These are phyloP conservation scores for Gandaritis pyraliata DNA, from an alignment of 2,888 invertebrate genomes.

Conservation along the genomic window DNA sequence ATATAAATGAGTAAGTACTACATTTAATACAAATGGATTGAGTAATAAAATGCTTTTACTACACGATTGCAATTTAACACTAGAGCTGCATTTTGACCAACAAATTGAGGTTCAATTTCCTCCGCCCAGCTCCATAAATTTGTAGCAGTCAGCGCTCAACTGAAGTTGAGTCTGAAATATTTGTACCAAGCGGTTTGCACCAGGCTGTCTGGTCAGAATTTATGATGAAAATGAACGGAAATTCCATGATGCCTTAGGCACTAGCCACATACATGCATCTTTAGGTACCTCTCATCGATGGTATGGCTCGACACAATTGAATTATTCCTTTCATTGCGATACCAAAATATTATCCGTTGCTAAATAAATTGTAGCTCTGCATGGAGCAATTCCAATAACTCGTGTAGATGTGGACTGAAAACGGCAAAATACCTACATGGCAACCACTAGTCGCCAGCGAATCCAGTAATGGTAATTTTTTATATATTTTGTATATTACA, in stretches of 20 bases:
- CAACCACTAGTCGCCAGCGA: no score
- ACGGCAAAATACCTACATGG: background rate
- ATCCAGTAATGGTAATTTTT: no score
- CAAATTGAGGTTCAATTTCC: conserved; percentile 20
- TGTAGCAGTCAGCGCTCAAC: conserved; percentile 24
- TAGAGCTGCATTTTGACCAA: conserved; percentile 11
- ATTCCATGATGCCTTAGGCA: conserved; percentile 36
- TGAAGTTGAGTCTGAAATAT: conserved; percentile 35
- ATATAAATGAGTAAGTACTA: background rate
- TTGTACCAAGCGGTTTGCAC: conserved; percentile 25
- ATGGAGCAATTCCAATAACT: background rate
- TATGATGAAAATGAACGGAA: conserved; percentile 43
- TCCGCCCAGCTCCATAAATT: conserved; percentile 7
- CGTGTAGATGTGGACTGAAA: no score
- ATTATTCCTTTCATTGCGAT: background rate
- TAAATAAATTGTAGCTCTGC: background rate
- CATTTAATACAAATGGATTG: background rate
- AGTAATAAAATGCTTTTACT: background rate
- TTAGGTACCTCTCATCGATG: background rate
- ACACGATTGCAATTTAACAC: background rate
- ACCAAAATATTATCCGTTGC: background rate
- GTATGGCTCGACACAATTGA: background rate
- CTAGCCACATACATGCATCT: background rate
- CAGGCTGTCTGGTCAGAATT: conserved; percentile 35
- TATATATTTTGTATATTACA: no score